Evolutionary conservation across 2,113 vertebrate genomes (phyloP), one percentile per base, ranked within the genome.

Genomic region (Alligator sinensis): DNA sequence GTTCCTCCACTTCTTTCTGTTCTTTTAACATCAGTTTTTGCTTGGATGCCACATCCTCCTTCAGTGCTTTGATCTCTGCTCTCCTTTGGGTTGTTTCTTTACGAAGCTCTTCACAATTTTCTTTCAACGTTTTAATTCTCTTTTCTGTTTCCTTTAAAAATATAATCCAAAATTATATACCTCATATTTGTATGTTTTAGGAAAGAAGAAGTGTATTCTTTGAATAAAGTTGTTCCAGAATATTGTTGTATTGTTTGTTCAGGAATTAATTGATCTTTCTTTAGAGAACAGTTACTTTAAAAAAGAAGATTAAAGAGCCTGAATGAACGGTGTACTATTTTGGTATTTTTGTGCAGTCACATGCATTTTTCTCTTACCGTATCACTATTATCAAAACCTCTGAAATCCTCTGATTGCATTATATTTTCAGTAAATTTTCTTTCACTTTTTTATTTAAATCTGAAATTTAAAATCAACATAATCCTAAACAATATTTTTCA

Each of bases 71-170:
- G 93, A 99, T 97, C 97, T 99, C 99, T 84, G 96, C 88, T 82
- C 97, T 98, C 91, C 98, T 98, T 82, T 99, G 98, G 6, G 93
- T 86, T 68, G 98, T 96, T 96, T 99, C 99, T 96, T 98, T 98
- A 89, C 92, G 97, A 90, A 99, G 96, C 78, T 98, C 98, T 90
- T 99, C 98, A 84, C 94, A 98, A 80, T 91, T 98, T 80, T 99
- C 98, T 96, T 95, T 98, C 85, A 99, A 62, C 34, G 92, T 28
- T 79, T 94, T 97, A 34, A 95, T 95, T 94, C 96, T 98, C 83
- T 96, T 98, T 82, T 98, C 97, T 19, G 97, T 74, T 94, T 99
- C 98, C 99, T 99, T 97, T 63, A 96, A 96, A 96, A 96, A 90
- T 24, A 2, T 93, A 96, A 13, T 6, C 55, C 82, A 95, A 94